phyloP scores from a whole-genome alignment of 23 tunicate species.

The Trididemnum nubilum region DNA sequence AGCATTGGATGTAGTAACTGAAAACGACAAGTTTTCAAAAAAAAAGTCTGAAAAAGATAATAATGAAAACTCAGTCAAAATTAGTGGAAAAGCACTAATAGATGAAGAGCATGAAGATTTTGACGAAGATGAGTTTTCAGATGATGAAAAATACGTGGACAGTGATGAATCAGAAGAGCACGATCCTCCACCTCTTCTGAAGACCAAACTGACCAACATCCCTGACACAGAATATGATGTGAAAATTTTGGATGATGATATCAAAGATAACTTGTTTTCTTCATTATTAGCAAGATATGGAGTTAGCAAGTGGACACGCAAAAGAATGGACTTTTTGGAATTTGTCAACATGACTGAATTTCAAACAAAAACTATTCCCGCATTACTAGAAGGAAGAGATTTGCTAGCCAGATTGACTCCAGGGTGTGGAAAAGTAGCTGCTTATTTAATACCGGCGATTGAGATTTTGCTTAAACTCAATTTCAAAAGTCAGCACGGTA shows the following conservation, averaged over 20 bases:
- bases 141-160: too few species aligned
- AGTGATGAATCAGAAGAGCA: too few species aligned
- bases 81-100: too few species aligned
- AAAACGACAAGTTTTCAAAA: too few species aligned
- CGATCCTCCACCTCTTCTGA: too few species aligned
- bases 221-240: neutral
- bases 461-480: slow-evolving; percentile 27
- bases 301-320: neutral
- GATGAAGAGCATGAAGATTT: too few species aligned
- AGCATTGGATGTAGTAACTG: too few species aligned
- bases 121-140: too few species aligned
- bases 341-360: slow-evolving; percentile 36
- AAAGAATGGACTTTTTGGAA: neutral
- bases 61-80: too few species aligned
- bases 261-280: too few species aligned
- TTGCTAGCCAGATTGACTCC: slow-evolving; percentile 29
- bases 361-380: slow-evolving; percentile 39
- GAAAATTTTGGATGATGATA: neutral
- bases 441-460: slow-evolving; percentile 46
- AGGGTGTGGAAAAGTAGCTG: slow-evolving; percentile 30
- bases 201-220: too few species aligned
- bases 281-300: neutral
- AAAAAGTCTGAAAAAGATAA: too few species aligned
- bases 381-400: slow-evolving; percentile 46
- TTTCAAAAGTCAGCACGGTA: slow-evolving; percentile 25